A percentile compares a stretch with the other conserved stretches of the same genome.
Conservation (phyloP, 1,140 invertebrate species). For the Delia radicum region DNA sequence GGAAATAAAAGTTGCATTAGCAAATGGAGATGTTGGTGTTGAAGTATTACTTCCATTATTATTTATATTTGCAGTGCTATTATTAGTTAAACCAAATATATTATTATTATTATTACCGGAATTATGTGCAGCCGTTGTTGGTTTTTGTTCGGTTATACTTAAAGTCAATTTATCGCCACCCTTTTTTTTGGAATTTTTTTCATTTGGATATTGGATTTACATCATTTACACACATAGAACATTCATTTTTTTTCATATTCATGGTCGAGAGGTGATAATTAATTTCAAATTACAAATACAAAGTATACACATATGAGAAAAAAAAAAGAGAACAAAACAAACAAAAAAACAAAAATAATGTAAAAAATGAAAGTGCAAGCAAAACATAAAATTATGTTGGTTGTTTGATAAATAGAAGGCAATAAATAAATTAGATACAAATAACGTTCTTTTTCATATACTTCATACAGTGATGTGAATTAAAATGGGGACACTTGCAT, state of each 20-base stretch:
- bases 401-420: too few species aligned
- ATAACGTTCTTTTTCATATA: not conserved
- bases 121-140: slow-evolving; percentile 30
- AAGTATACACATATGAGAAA: not conserved
- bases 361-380: slow-evolving; percentile 18
- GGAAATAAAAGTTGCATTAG: slow-evolving; percentile 29
- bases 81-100: slow-evolving; percentile 37
- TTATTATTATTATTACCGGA: slow-evolving; percentile 27
- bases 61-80: slow-evolving; percentile 24
- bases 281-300: not conserved
- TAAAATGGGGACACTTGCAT: too few species aligned
- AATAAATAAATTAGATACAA: not conserved
- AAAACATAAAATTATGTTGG: too few species aligned
- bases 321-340: slow-evolving; percentile 27
- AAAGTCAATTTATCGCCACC: slow-evolving; percentile 76
- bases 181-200: slow-evolving; percentile 39
- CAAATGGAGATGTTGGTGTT: slow-evolving; percentile 27
- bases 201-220: not conserved
- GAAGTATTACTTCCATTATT: slow-evolving; percentile 11
- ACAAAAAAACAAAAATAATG: not conserved
- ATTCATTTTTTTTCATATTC: not conserved
- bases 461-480: too few species aligned
- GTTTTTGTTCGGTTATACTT: slow-evolving; percentile 60
- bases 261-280: not conserved
- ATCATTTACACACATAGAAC: not conserved